Conservation (phyloP, 2,113 vertebrate genomes). For the Okapia johnstoni region DNA sequence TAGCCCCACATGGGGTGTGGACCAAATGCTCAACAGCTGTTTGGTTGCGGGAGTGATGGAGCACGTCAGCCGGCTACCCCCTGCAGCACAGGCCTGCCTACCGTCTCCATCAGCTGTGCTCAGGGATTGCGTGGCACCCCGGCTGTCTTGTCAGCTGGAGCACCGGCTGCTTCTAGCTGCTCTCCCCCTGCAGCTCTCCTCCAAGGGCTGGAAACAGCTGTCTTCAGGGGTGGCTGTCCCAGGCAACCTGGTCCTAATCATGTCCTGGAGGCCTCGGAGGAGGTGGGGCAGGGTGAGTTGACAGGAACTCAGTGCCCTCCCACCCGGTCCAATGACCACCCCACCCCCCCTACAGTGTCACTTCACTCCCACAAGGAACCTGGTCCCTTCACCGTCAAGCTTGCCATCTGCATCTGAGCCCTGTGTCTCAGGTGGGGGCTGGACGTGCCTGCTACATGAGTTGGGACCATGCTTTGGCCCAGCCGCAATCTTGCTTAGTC, state of each 20-base stretch:
- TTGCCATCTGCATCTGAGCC: background rate
- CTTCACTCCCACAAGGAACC: background rate
- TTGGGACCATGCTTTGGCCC: too few species aligned
- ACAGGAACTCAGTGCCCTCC: background rate
- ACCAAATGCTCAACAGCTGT: background rate
- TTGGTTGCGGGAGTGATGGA: background rate
- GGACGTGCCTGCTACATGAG: background rate
- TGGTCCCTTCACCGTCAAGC: background rate
- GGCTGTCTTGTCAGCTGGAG: background rate
- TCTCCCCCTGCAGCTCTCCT: background rate
- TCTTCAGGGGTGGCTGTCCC: background rate
- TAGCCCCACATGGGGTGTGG: background rate
- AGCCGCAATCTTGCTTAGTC: background rate
- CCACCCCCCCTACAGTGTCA: fast-evolving
- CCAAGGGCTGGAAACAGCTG: constrained; percentile 31
- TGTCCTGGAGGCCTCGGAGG: background rate
- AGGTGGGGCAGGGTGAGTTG: background rate
- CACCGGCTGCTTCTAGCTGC: background rate
- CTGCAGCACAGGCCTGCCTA: background rate
- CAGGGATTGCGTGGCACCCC: fast-evolving
- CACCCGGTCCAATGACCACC: background rate
- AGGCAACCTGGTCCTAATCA: background rate
- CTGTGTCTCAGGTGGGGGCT: background rate
- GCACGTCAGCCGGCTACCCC: background rate
- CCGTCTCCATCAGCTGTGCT: background rate